Conservation (phyloP, 2,888 invertebrate species). For the Rotaria magnacalcarata region DNA sequence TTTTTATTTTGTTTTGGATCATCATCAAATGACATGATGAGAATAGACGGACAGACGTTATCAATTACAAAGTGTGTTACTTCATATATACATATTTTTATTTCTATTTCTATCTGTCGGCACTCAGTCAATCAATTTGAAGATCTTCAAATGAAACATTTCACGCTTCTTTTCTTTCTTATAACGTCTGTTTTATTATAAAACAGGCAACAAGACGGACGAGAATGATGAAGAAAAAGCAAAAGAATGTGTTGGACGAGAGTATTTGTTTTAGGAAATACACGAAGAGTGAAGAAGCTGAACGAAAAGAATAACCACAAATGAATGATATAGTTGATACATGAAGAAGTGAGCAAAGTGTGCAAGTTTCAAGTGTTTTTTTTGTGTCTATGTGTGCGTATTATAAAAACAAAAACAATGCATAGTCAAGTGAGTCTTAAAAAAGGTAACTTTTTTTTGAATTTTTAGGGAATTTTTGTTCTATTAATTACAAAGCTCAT, state of each 20-base stretch:
- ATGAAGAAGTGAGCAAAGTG: background rate
- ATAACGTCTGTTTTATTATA: background rate
- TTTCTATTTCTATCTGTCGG: background rate
- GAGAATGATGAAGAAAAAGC: background rate
- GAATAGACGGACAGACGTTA: background rate
- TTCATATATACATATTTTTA: background rate
- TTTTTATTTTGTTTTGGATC: background rate
- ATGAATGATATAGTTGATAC: background rate
- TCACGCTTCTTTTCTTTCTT: background rate
- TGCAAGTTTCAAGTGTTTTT: background rate
- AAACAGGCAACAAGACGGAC: background rate
- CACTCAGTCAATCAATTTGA: background rate
- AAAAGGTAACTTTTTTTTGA: no score
- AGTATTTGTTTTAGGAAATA: background rate
- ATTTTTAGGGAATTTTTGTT: no score
- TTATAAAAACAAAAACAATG: background rate
- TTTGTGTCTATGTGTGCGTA: background rate
- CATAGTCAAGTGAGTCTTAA: background rate
- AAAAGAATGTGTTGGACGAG: background rate
- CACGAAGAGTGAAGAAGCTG: background rate
- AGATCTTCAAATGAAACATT: conserved; percentile 1
- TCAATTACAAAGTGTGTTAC: background rate
- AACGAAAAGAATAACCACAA: background rate
- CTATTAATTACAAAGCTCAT: no score
- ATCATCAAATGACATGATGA: background rate